Base-by-base conservation (phyloP, 2,113 vertebrate genomes). In the Meleagris gallopavo region DNA sequence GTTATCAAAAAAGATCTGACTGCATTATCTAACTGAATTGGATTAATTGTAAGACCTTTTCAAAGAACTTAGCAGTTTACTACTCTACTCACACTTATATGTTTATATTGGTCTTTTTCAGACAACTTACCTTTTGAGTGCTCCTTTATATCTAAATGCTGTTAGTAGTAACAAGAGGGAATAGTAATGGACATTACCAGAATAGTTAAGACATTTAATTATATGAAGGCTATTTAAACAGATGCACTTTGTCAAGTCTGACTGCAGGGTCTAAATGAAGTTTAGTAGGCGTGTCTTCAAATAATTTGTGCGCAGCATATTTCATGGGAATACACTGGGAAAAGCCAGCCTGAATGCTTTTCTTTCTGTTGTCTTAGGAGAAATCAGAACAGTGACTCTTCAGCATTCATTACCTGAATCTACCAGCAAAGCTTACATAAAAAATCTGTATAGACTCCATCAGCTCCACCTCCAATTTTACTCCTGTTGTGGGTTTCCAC, bases 81-180 rank as follows among this genome's bases (percentile, higher is more conserved):
- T 60, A 55, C 65, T 55, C 76, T 40, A 3, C 50, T 78, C 65
- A 48, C 10, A 3, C 45, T 78, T 50, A 48, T 6, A 29, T 78
- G 73, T 86, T 86, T 79, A 71, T 80, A 78, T 43, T 80, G 58
- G 40, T 77, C 54, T 65, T 64, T 52, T 58, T 64, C 64, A 86
- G 72, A 43, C 52, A 83, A 67, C 60, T 83, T 83, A 46, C 16
- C 13, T 91, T 88, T 86, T 67, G 58, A 86, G 54, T 76, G 58
- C 25, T 86, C 36, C 80, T 83, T 93, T 89, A 86, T 76, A 94
- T 86, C 89, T 86, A 89, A 75, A 73, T 50, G 20, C 58, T 94
- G 54, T 80, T 84, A 86, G 32, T 24, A 86, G 60, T 65, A 76
- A 91, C 72, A 86, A 80, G 88, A 80, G 30, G 38, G 64, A 91